phyloP scores from a whole-genome alignment of 2,888 invertebrate species.

The Yponomeuta malinellus region DNA sequence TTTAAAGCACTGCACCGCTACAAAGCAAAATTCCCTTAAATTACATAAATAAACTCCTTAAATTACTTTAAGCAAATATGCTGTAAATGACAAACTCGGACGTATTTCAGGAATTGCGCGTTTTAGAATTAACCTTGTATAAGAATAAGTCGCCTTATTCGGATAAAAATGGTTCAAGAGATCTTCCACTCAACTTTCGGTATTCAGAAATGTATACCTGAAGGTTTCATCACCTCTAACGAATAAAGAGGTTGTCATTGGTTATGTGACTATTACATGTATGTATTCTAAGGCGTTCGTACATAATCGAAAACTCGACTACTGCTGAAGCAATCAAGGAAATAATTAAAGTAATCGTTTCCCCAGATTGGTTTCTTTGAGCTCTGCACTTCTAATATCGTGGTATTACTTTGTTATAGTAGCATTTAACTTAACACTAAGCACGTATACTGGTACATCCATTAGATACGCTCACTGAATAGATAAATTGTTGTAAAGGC shows the following conservation, averaged over 20 bases:
- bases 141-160: too few relatives aligned
- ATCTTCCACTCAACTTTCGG: too few relatives aligned
- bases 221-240: not conserved
- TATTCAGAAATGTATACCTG: too few relatives aligned
- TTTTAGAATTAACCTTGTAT: too few relatives aligned
- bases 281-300: not conserved
- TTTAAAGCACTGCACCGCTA: too few relatives aligned
- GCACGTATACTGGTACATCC: conserved; percentile 13
- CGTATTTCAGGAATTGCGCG: too few relatives aligned
- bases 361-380: not conserved
- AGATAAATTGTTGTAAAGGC: conserved; percentile 27
- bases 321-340: not conserved
- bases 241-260: not conserved
- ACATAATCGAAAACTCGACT: not conserved
- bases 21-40: too few relatives aligned
- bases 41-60: too few relatives aligned
- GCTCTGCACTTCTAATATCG: not conserved
- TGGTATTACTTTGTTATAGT: conserved; percentile 10
- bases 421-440: conserved; percentile 10
- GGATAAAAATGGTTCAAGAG: too few relatives aligned
- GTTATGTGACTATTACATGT: not conserved
- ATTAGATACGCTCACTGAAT: conserved; percentile 35
- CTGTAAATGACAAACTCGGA: too few relatives aligned
- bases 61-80: too few relatives aligned
- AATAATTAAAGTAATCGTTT: not conserved